Evolutionary conservation across 2,113 vertebrate genomes (phyloP), one percentile per base, ranked within the genome.

Genomic region (Xiphorhynchus elegans): DNA sequence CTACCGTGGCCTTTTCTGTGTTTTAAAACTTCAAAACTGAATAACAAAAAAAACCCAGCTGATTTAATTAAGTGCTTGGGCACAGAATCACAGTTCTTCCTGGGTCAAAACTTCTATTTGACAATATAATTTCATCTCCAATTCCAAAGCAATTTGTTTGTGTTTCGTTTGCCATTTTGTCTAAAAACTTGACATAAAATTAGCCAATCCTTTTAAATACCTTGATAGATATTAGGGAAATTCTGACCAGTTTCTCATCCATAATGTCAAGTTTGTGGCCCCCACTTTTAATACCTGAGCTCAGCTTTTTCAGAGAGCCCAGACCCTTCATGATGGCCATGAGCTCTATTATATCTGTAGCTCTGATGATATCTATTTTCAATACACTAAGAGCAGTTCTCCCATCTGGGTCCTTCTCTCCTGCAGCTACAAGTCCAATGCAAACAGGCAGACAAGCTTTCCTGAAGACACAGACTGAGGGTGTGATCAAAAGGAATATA

Each of bases 401-500:
- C 68, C 33, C 60, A 21, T 7, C 17, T 63, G 19, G 33, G 17
- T 47, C 20, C 14, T 37, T 73, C 60, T 31, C 55, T 75, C 2
- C 1, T 10, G n/a, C 23, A n/a, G n/a, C 16, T 40, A 13, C 25
- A 78, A 78, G 37, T 29, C 70, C n/a, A 39, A 10, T 15, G 70
- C 13, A 28, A 62, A 58, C 1, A 55, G 26, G n/a, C 9, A 75
- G 40, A 13, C 31, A 67, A 59, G 9, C 40, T 77, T 44, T 67
- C 8, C 11, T 17, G 39, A 37, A 52, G 50, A 8, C 49, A 18
- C 0, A 0, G 11, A 66, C 24, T 37, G 73, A 50, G 28, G 8
- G 19, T 1, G 1, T 44, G 25, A 21, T 35, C 18, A 40, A 44
- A 67, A 59, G 12, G 17, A 79, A 58, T 49, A 13, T 21, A 47